Conservation (phyloP, 2,888 invertebrate species). For the Pachycephus smyrnensis region DNA sequence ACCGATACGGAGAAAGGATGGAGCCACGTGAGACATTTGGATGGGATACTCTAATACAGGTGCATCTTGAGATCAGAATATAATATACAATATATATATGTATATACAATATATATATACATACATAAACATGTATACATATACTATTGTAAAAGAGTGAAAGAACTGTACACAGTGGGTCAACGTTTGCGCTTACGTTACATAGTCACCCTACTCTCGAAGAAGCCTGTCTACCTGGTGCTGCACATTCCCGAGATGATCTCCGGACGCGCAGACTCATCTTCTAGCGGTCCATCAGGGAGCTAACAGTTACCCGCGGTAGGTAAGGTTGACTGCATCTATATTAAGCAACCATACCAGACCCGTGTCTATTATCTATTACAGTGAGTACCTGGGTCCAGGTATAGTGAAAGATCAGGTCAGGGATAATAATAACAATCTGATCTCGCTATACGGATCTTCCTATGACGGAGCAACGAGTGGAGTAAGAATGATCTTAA, state of each 20-base stretch:
- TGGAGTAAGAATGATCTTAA: too few species aligned
- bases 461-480: too few species aligned
- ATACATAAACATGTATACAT: not conserved
- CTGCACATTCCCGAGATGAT: not conserved
- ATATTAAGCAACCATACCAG: too few species aligned
- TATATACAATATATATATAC: not conserved
- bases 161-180: not conserved
- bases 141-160: too few species aligned
- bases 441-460: too few species aligned
- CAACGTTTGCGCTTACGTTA: not conserved
- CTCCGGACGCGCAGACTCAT: not conserved
- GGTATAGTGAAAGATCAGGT: too few species aligned
- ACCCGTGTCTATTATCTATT: too few species aligned
- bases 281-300: slow-evolving; percentile 8
- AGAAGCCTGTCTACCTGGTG: not conserved
- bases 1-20: too few species aligned
- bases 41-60: not conserved
- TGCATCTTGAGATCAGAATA: too few species aligned
- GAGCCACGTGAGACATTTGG: not conserved
- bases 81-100: not conserved
- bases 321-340: too few species aligned
- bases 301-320: slow-evolving; percentile 9
- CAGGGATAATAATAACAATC: too few species aligned
- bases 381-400: too few species aligned
- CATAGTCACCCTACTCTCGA: not conserved